Evolutionary conservation across 2,797 vertebrate genomes (phyloP), one percentile per base, ranked within the genome.

Genomic region (Bovichtus diacanthus): DNA sequence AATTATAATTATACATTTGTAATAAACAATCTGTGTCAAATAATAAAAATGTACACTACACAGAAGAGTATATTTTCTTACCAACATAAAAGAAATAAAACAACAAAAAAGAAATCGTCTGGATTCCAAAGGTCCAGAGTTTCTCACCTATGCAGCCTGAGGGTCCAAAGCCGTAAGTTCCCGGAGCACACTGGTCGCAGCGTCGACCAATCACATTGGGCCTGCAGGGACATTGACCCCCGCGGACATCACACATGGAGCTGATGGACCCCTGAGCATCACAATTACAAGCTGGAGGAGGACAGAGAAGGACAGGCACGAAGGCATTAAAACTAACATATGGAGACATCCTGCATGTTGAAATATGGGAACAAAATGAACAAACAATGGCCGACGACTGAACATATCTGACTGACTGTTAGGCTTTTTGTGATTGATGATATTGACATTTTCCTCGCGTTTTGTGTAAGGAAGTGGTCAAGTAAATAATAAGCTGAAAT

Each of bases 171-270:
- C 97, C 95, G 0, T 96, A 98, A 31, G 96, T 97, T 74, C 97
- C 98, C 0, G 96, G 95, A 59, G 93, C 94, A 79, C 98, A 99
- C 77, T 87, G 92, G 39, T 98, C 94, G 86, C 98, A 99, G 70
- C 95, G 95, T 2, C 93, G 95, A 10, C 97, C 97, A 59, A 95
- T 88, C 64, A 99, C 94, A 0, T 95, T 96, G 62, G 96, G 88
- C 55, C 96, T 97, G 90, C 98, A 99, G 53, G 19, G 95, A 81
- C 98, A 99, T 76, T 98, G 97, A 25, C 98, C 98, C 0, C 98
- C 97, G 0, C 94, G 93, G 9, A 96, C 91, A n/a, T 94, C 94
- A 76, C 98, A 99, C 80, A 97, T 92, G 0, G 96, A 95, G 13
- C 97, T 99, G 83, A 97, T 74, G 0, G 98, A 98, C 49, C 98